phyloP scores from a whole-genome alignment of 2,888 invertebrate species.

The Thysanoteuthis rhombus region DNA sequence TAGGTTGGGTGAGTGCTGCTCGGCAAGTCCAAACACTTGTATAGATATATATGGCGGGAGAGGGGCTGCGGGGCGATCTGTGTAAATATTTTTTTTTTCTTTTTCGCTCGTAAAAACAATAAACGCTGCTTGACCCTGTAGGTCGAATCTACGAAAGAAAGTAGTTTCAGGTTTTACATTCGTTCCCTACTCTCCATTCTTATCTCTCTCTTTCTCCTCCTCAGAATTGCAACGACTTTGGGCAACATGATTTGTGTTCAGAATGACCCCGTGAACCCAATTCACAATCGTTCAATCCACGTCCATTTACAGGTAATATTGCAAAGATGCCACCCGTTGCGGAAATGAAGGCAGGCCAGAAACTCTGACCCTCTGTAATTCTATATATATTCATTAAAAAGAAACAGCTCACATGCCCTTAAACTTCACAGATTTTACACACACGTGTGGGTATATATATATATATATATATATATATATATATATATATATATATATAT shows the following conservation, averaged over 20 bases:
- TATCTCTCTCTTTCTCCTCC: not conserved
- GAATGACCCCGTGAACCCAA: not conserved
- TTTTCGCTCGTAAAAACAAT: not conserved
- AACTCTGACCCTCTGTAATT: not conserved
- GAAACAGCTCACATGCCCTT: not conserved
- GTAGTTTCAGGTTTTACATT: not conserved
- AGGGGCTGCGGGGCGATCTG: not conserved
- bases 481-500: no score
- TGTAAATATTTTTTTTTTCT: not conserved
- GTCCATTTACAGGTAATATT: slow-evolving; percentile 12
- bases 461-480: no score
- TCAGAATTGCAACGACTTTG: not conserved
- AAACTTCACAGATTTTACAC: not conserved
- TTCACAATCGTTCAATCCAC: not conserved
- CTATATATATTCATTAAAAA: slow-evolving; percentile 12
- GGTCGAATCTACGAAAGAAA: not conserved
- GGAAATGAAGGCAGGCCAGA: not conserved
- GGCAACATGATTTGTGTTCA: slow-evolving; percentile 12
- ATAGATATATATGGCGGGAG: not conserved
- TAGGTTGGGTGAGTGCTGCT: not conserved
- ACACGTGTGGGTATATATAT: no score
- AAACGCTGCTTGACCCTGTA: slow-evolving; percentile 12
- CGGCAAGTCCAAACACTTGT: not conserved
- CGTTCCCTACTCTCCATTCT: not conserved
- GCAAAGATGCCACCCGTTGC: slow-evolving; percentile 12